Conservation (phyloP, 2,888 invertebrate species). For the Andrena hattorfiana region DNA sequence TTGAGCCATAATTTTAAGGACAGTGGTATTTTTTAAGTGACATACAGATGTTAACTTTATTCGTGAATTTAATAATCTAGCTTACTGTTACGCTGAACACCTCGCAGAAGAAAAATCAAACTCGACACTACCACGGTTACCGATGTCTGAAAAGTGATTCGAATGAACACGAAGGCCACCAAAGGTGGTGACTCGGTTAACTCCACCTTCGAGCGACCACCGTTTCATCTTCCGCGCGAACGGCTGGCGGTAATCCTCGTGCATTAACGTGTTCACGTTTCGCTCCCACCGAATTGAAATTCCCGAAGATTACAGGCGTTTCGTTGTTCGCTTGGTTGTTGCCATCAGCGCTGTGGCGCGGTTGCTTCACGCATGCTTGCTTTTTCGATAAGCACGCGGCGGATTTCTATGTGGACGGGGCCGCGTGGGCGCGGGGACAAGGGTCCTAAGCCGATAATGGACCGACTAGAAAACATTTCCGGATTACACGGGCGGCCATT, state of each 20-base stretch:
- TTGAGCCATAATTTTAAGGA: neutral
- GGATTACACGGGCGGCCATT: conserved; percentile 72
- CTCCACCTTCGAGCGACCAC: neutral
- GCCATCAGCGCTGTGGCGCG: neutral
- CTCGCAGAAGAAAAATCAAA: too few species aligned
- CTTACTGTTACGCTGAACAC: too few species aligned
- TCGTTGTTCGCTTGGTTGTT: conserved; percentile 5
- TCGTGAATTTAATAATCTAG: too few species aligned
- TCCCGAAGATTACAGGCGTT: conserved; percentile 31
- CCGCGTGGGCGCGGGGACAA: neutral
- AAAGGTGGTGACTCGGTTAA: conserved; percentile 1
- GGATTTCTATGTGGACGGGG: conserved; percentile 15
- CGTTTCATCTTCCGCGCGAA: conserved; percentile 26
- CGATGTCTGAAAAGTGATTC: neutral
- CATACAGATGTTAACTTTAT: too few species aligned
- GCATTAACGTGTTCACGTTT: conserved; percentile 17
- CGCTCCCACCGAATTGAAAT: conserved; percentile 28
- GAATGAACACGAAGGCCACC: neutral
- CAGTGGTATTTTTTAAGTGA: too few species aligned
- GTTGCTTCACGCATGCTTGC: conserved; percentile 19
- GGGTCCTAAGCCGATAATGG: conserved; percentile 76
- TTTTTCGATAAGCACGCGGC: conserved; percentile 31
- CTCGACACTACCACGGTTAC: too few species aligned
- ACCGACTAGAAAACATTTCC: conserved; percentile 71
- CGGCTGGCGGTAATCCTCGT: conserved; percentile 17